These are phyloP conservation scores for Gambusia affinis DNA, from an alignment of 2,113 vertebrate genomes.

Conservation along the genomic window DNA sequence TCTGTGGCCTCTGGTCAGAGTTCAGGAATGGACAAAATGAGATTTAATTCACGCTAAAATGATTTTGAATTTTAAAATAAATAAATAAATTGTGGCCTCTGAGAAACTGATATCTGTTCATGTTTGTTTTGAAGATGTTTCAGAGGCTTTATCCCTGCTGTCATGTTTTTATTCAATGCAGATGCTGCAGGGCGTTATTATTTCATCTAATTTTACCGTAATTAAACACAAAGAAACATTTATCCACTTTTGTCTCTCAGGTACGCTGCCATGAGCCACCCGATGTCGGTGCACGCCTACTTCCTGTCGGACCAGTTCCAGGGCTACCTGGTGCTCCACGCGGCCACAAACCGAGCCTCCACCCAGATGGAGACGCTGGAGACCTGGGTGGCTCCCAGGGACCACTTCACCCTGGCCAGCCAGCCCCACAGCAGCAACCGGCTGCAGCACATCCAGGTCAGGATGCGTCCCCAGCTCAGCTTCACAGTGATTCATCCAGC, in stretches of 20 bases:
- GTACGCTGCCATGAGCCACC: slow-evolving; percentile 88
- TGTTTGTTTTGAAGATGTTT: no score
- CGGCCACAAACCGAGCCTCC: slow-evolving; percentile 90
- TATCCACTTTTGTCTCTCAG: slow-evolving; percentile 65
- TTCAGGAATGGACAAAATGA: no score
- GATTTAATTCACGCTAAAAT: no score
- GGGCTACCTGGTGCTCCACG: slow-evolving; percentile 91
- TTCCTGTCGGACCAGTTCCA: slow-evolving; percentile 97
- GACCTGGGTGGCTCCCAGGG: slow-evolving; percentile 93
- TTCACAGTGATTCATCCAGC: not conserved
- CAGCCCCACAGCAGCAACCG: slow-evolving; percentile 84
- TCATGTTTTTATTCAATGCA: no score
- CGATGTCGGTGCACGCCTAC: slow-evolving; percentile 90
- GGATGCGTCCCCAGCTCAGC: not conserved
- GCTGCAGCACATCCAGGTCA: slow-evolving; percentile 93
- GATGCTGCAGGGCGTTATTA: no score
- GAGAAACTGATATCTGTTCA: no score
- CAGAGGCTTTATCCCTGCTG: no score
- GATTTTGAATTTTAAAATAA: no score
- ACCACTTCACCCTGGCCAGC: slow-evolving; percentile 88
- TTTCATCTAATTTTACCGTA: no score
- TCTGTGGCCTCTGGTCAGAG: no score
- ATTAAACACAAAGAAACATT: no score
- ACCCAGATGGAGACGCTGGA: slow-evolving; percentile 92
- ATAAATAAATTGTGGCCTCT: no score